These are phyloP conservation scores for Gnatocerus cornutus DNA, from an alignment of 2,888 invertebrate species.

Conservation along the genomic window DNA sequence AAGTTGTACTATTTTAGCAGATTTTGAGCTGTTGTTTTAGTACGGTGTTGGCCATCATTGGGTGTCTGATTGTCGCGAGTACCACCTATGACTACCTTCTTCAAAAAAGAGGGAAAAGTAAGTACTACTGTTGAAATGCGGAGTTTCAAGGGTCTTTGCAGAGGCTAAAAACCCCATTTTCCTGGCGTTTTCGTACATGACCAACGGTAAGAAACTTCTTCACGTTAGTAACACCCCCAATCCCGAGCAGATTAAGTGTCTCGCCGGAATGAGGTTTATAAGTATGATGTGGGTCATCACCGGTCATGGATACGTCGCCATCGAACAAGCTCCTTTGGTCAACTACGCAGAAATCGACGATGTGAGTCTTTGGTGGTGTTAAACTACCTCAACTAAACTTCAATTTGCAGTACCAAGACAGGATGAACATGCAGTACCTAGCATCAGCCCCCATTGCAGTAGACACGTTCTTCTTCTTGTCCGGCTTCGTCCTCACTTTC, in stretches of 20 bases:
- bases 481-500: slow-evolving; percentile 76
- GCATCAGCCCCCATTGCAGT: slow-evolving; percentile 74
- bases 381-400: not conserved
- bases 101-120: slow-evolving; percentile 30
- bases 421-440: slow-evolving; percentile 54
- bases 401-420: slow-evolving; percentile 15
- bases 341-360: slow-evolving; percentile 30
- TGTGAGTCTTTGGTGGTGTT: not conserved
- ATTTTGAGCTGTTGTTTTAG: not conserved
- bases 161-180: slow-evolving; percentile 55
- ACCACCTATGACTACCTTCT: slow-evolving; percentile 24
- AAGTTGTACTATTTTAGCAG: not conserved
- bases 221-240: slow-evolving; percentile 50
- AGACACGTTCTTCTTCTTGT: slow-evolving; percentile 79
- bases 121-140: not conserved
- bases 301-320: slow-evolving; percentile 57
- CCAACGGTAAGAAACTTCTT: slow-evolving; percentile 59
- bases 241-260: slow-evolving; percentile 59
- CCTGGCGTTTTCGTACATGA: slow-evolving; percentile 58
- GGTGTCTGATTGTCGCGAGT: not conserved
- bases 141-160: slow-evolving; percentile 27
- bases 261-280: slow-evolving; percentile 60
- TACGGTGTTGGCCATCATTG: slow-evolving; percentile 7
- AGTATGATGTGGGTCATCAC: slow-evolving; percentile 62
- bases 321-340: slow-evolving; percentile 27